Evolutionary conservation across 2,888 invertebrate species (phyloP).

Genomic region (Lasioglossum figueresi): DNA sequence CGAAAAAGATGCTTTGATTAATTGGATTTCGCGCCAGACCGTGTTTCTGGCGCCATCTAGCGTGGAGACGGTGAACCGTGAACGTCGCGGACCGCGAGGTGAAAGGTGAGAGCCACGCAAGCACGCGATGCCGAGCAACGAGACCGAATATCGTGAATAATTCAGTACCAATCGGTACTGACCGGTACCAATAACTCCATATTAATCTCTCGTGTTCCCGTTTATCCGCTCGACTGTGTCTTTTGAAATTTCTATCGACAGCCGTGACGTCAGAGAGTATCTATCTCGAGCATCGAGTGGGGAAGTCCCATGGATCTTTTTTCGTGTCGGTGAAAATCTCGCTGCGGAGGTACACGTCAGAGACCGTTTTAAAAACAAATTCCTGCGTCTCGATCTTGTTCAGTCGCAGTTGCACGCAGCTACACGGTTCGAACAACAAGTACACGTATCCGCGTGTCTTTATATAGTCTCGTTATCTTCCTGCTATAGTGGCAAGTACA

Average conservation of each 20-base stretch:
- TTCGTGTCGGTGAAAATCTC: conserved; percentile 11
- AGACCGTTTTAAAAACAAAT: conserved; percentile 4
- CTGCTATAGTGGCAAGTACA: not conserved
- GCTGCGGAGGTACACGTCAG: conserved; percentile 25
- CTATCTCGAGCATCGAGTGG: not conserved
- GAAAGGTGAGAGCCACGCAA: not conserved
- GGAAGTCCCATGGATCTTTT: conserved; percentile 26
- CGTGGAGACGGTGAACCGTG: not conserved
- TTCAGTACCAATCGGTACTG: conserved; percentile 29
- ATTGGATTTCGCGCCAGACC: not conserved
- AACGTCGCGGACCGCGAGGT: not conserved
- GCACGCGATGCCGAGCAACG: not conserved
- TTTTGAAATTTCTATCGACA: not conserved
- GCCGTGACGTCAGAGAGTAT: conserved; percentile 10
- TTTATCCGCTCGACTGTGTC: not conserved
- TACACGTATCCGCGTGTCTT: not conserved
- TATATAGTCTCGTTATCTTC: not conserved
- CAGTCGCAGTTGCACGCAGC: too few relatives aligned
- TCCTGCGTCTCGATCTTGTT: not conserved
- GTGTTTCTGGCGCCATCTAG: conserved; percentile 31
- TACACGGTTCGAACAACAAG: not conserved
- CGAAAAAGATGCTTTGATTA: not conserved
- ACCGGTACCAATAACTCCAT: conserved; percentile 26
- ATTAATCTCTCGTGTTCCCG: not conserved
- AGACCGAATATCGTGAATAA: conserved; percentile 24